Evolutionary conservation across 2,113 vertebrate species (phyloP), one percentile per base, ranked within the genome.

Genomic region (Ibidorhyncha struthersii): DNA sequence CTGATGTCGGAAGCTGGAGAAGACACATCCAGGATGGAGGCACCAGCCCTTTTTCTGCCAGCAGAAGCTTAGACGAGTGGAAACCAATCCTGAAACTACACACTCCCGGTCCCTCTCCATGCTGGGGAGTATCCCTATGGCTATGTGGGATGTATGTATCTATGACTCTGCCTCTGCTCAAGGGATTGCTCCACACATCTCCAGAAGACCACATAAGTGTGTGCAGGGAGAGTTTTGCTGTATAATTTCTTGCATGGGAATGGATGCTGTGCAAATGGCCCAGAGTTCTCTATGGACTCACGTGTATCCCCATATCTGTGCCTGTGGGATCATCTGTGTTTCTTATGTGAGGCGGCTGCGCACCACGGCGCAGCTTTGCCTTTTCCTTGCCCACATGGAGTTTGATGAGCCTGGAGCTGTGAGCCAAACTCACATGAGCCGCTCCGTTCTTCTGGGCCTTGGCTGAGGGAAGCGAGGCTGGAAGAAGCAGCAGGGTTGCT

Each of bases 281-380:
- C 2, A 2, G 43, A 36, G 27, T 41, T 83, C 55, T 81, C 41
- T 59, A 0, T 10, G 41, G 21, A 49, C 59, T 56, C 5, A 1
- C 0, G 0, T 0, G 2, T 25, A 25, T 56, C 22, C n/a, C 34
- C 22, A 0, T 14, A 58, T n/a, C 29, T 0, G 0, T 36, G 49
- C 40, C 52, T 65, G 32, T 59, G 53, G 63, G 49, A 80, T 82
- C 69, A 69, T 27, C 61, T 50, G 9, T 50, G 29, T 66, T 80
- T 77, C 66, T 55, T 29, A 29, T 1, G 7, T 30, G 67, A 62
- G 58, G n/a, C 1, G 4, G 22, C n/a, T 1, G 1, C 5, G 45
- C 2, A 2, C 40, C 50, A n/a, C 0, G 0, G 38, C 38, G 58
- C 47, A 81, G 5, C 38, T 91, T 71, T 67, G 45, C 36, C 47